A percentile compares a stretch with the other conserved stretches of the same genome.
Conservation (phyloP, 2,797 vertebrate species). For the Cyclura pinguis region DNA sequence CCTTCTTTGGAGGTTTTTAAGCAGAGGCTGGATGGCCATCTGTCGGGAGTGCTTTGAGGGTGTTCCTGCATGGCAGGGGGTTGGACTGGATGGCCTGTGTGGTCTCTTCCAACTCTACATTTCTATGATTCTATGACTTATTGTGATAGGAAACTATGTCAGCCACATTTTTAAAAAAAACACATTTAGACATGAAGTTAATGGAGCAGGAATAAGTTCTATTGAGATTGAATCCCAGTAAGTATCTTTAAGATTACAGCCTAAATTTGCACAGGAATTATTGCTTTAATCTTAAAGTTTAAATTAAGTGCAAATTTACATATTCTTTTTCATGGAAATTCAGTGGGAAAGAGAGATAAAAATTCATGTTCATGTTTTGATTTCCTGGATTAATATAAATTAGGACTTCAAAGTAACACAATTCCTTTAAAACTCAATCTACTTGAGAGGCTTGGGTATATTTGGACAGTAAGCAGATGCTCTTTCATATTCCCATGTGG, state of each 20-base stretch:
- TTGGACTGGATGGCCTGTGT: too few species aligned
- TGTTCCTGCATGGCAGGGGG: too few species aligned
- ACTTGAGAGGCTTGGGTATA: constrained; percentile 58
- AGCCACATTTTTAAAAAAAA: neutral
- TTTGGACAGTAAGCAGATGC: constrained; percentile 72
- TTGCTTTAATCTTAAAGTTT: constrained; percentile 48
- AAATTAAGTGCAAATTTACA: constrained; percentile 68
- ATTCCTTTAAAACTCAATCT: constrained; percentile 68
- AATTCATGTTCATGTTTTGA: constrained; percentile 68
- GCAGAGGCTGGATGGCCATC: too few species aligned
- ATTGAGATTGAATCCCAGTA: neutral
- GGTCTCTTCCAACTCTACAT: too few species aligned
- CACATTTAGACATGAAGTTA: accelerated
- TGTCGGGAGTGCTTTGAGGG: too few species aligned
- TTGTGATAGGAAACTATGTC: accelerated
- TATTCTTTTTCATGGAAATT: constrained; percentile 67
- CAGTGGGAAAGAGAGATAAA: constrained; percentile 50
- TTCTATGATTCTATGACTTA: too few species aligned
- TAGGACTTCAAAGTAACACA: constrained; percentile 69
- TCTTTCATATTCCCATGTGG: constrained; percentile 71
- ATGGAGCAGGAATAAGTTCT: neutral
- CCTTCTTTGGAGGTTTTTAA: too few species aligned
- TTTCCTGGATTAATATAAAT: constrained; percentile 73
- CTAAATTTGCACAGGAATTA: constrained; percentile 34
- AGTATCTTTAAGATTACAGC: constrained; percentile 7